Evolutionary conservation across 2,888 invertebrate species (phyloP), one percentile per base, ranked within the genome.

Genomic region (Metacarcinus magister): DNA sequence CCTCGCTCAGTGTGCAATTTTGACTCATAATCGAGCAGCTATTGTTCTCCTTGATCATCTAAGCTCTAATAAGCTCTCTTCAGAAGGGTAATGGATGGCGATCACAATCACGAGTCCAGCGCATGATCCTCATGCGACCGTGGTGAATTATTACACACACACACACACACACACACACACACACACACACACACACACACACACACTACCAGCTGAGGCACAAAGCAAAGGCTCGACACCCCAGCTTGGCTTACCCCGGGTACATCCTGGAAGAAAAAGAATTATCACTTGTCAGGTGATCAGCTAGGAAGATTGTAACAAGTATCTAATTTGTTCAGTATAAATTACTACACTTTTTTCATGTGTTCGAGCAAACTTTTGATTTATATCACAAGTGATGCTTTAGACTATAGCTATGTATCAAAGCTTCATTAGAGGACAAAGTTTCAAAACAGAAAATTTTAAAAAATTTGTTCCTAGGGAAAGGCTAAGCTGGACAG

Each of bases 241-340:
- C 75, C 92, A 94, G 67, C 82, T 94, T 32, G 87, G 94, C 97
- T 97, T 96, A 97, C 97, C 97, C 97, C 97, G 91, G 97, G 97
- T 87, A 97, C 97, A 87, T 97, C 97, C 97, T 97, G 96, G 67
- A 97, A 97, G 94, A 97, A 96, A 75, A 96, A 96, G 44, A 96
- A 94, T 54, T 96, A 87, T 23, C 87, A 94, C 44, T 44, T 67
- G 94, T 96, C 82, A 96, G 96, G 87, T 39, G 39, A 87, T 39
- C 87, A 87, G 87, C 87, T 39, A 19, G 10, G 39, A 87, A 87
- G 39, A 39, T 87, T 87, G 67, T 5, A 67, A 67, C 67, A 67
- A 67, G 16, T 16, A 67, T 23, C 67, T 23, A 67, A 67, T 67
- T 8, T 67, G 32, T 87, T 32, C 32, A 87, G 39, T 39, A 10